A percentile compares a stretch with the other conserved stretches of the same genome.
Conservation (phyloP, 2,888 invertebrate species). For the Drosophila anomelani region DNA sequence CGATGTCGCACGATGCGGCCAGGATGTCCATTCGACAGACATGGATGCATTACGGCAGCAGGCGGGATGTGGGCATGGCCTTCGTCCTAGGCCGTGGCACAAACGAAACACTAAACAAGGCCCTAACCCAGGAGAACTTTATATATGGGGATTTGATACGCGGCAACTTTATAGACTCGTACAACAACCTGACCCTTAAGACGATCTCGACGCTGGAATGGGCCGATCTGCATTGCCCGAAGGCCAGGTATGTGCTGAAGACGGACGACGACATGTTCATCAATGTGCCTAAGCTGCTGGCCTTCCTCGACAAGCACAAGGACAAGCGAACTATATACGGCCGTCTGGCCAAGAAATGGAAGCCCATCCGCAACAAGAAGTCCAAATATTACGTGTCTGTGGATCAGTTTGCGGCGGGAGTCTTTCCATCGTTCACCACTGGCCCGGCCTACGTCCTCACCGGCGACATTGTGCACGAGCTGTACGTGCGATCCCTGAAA, state of each 20-base stretch:
- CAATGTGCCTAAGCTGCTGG: slow-evolving; percentile 90
- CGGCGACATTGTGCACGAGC: slow-evolving; percentile 89
- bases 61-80: slow-evolving; percentile 86
- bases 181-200: slow-evolving; percentile 93
- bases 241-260: slow-evolving; percentile 90
- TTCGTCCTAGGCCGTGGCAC: slow-evolving; percentile 87
- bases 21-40: slow-evolving; percentile 92
- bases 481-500: slow-evolving; percentile 89
- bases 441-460: slow-evolving; percentile 96
- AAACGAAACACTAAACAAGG: slow-evolving; percentile 85
- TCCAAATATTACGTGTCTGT: slow-evolving; percentile 95
- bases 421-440: slow-evolving; percentile 95
- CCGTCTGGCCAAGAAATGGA: slow-evolving; percentile 92
- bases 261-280: slow-evolving; percentile 96
- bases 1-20: slow-evolving; percentile 89
- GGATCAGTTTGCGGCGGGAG: slow-evolving; percentile 89
- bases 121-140: slow-evolving; percentile 88
- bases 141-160: slow-evolving; percentile 92
- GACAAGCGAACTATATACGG: slow-evolving; percentile 92
- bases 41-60: slow-evolving; percentile 90
- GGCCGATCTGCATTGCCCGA: slow-evolving; percentile 91
- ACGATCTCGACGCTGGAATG: slow-evolving; percentile 93
- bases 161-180: slow-evolving; percentile 91
- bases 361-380: slow-evolving; percentile 92
- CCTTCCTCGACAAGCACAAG: slow-evolving; percentile 88